These are phyloP conservation scores for Mesoligia furuncula DNA, from an alignment of 2,888 invertebrate genomes.

Conservation along the genomic window DNA sequence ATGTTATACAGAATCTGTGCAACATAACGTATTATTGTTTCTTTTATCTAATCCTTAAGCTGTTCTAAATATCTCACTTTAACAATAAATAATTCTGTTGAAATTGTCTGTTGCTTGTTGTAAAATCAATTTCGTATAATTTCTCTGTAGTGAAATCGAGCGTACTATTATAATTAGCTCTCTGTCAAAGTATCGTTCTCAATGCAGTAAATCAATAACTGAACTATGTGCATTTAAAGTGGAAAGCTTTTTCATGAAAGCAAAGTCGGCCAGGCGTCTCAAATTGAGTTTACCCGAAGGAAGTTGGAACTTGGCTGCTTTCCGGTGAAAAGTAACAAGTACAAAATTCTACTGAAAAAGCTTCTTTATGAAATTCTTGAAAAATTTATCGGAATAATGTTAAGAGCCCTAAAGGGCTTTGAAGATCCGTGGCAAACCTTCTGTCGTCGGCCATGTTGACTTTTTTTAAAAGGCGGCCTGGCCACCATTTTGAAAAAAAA, in stretches of 20 bases:
- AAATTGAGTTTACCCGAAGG: constrained; percentile 20
- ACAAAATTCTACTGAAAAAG: neutral
- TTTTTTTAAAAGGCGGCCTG: no score
- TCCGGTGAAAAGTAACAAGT: constrained; percentile 4
- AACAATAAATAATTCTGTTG: neutral
- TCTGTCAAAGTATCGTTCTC: neutral
- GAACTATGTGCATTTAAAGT: constrained; percentile 8
- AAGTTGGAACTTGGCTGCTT: constrained; percentile 2
- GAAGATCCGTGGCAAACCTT: no score
- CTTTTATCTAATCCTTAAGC: neutral
- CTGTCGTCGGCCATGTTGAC: no score
- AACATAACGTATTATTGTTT: neutral
- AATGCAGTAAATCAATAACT: constrained; percentile 16
- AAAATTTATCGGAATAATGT: neutral
- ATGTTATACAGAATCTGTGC: neutral
- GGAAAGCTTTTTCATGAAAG: constrained; percentile 20
- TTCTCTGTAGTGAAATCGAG: neutral
- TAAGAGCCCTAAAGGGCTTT: neutral
- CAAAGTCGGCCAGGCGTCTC: constrained; percentile 2
- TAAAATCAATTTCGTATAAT: neutral
- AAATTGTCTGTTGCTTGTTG: neutral
- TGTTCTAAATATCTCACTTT: neutral
- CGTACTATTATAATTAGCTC: neutral
- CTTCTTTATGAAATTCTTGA: neutral
- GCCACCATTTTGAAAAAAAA: no score